Percentiles rank a stretch among this genome's conserved stretches.
Conservation (phyloP, 2,113 vertebrate species). For the Siniperca knerii region DNA sequence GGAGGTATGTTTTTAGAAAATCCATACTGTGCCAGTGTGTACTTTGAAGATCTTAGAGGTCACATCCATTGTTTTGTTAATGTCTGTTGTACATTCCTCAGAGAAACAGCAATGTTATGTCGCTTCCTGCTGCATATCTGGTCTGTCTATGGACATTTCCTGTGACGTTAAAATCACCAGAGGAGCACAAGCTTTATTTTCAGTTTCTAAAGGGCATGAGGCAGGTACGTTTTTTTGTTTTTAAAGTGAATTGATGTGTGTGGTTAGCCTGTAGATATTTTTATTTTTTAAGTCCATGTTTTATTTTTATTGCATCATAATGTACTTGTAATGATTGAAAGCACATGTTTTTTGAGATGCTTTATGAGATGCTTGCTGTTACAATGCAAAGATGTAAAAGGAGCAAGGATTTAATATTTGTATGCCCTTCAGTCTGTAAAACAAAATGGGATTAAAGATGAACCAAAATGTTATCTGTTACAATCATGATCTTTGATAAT, state of each 20-base stretch:
- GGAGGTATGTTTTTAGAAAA: neutral
- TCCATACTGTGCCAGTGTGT: neutral
- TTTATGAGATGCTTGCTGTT: constrained; percentile 69
- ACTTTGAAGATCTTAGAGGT: neutral
- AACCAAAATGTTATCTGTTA: neutral
- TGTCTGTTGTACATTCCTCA: constrained; percentile 38
- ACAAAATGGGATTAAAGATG: constrained; percentile 53
- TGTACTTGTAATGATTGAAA: constrained; percentile 18
- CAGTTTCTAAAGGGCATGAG: constrained; percentile 39
- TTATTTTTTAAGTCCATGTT: neutral
- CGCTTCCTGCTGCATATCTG: constrained; percentile 57
- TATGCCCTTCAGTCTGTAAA: constrained; percentile 15
- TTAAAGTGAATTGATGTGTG: constrained; percentile 5
- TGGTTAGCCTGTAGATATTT: constrained; percentile 11
- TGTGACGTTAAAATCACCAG: constrained; percentile 35
- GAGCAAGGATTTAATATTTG: constrained; percentile 16
- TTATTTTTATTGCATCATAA: constrained; percentile 19
- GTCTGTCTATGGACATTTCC: constrained; percentile 48
- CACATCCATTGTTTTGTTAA: constrained; percentile 1
- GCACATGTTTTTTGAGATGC: constrained; percentile 51
- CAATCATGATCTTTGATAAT: neutral
- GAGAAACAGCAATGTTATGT: constrained; percentile 38
- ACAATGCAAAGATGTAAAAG: constrained; percentile 58
- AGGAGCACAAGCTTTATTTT: constrained; percentile 31
- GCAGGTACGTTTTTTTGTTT: constrained; percentile 30